Evolutionary conservation across 1,140 invertebrate genomes (phyloP), one percentile per base, ranked within the genome.

Genomic region (Tribolium madens): DNA sequence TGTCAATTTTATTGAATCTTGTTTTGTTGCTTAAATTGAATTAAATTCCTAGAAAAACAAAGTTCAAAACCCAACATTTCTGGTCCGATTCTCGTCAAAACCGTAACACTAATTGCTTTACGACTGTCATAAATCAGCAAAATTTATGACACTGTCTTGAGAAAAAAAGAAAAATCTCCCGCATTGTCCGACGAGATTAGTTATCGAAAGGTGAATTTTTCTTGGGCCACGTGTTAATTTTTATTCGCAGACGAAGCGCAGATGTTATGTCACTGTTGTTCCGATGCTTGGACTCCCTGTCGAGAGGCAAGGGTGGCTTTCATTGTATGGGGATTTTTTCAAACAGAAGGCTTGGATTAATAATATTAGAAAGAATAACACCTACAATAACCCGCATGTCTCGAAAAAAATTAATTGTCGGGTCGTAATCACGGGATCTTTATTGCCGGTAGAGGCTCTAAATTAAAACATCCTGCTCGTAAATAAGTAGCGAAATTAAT

Each of bases 401-500:
- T 14, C 42, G 9, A 71, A 71, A 71, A 70, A 71, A 71, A 71
- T 71, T 46, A 48, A 71, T 48, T 71, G 69, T 71, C n/a, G 36
- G 10, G 73, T 21, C 10, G 52, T 60, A 73, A 53, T 73, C 71
- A 50, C 42, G 47, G 36, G 17, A 50, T 52, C 48, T 73, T 53
- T 50, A 52, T 57, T 31, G 31, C 48, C 26, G 17, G 13, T 18
- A 36, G 36, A 75, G 31, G 64, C 9, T 26, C 31, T 77, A 64
- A 74, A 78, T 75, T 53, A 78, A 48, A 73, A 69, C 72, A 57
- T 78, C 76, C 76, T 68, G 72, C 69, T 75, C 76, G 57, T 78
- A 75, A 78, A 75, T 75, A 78, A 75, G 72, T 75, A 78, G 76
- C 73, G 42, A 68, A 75, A 78, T 78, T 78, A 78, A 78, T 78